Percentiles rank a stretch among this genome's conserved stretches.
Evolutionary conservation across 1,140 invertebrate genomes (phyloP).

Genomic region (Brachionus plicatilis): DNA sequence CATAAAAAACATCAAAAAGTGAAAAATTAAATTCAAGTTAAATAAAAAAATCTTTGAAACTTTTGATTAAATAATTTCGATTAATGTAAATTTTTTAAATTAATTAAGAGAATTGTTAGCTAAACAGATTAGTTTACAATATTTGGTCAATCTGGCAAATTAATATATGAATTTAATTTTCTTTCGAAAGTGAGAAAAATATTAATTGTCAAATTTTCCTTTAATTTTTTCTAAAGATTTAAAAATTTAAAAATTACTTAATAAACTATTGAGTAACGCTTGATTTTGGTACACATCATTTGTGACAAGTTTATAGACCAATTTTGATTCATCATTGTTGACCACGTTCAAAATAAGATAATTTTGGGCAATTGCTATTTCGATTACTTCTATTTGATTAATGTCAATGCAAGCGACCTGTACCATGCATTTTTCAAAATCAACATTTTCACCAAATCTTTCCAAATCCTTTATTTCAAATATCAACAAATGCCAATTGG

Average conservation of each 20-base stretch:
- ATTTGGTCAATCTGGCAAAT: too few relatives aligned
- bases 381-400: constrained; percentile 23
- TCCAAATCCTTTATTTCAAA: background rate
- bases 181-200: too few relatives aligned
- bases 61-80: too few relatives aligned
- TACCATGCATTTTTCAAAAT: constrained; percentile 1
- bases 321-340: background rate
- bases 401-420: background rate
- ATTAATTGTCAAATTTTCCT: too few relatives aligned
- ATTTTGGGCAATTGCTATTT: background rate
- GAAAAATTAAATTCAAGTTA: too few relatives aligned
- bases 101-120: too few relatives aligned
- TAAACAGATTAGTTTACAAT: too few relatives aligned
- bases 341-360: background rate
- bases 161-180: too few relatives aligned
- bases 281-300: constrained; percentile 18
- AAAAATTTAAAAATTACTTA: background rate
- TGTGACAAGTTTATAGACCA: background rate
- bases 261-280: background rate
- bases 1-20: too few relatives aligned
- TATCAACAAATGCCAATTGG: constrained; percentile 1
- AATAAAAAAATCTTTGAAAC: too few relatives aligned
- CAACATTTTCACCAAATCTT: background rate
- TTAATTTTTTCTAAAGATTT: background rate
- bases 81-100: too few relatives aligned